Conservation (phyloP, 1,140 invertebrate genomes). For the Pachypsylla venusta region DNA sequence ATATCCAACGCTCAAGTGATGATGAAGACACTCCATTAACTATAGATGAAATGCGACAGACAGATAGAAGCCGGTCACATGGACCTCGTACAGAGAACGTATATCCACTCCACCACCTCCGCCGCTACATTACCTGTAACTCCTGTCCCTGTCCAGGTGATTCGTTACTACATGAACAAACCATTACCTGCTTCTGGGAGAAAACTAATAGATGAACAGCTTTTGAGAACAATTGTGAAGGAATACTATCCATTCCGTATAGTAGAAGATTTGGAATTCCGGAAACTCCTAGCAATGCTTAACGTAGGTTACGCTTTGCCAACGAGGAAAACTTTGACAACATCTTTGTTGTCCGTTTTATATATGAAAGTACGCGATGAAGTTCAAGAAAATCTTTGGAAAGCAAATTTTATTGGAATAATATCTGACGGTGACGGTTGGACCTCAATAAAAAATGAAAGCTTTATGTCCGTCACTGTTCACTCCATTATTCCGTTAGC, state of each 20-base stretch:
- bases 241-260: constrained; percentile 24
- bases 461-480: constrained; percentile 21
- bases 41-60: background rate
- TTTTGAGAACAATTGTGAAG: constrained; percentile 23
- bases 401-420: no score
- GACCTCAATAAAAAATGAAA: constrained; percentile 21
- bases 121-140: background rate
- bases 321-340: constrained; percentile 23
- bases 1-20: background rate
- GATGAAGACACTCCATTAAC: background rate
- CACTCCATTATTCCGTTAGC: no score
- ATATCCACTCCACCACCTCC: background rate
- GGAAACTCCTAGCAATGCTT: constrained; percentile 19
- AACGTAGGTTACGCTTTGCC: constrained; percentile 23
- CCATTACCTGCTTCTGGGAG: constrained; percentile 10
- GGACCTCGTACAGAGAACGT: background rate
- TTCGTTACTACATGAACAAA: constrained; percentile 10
- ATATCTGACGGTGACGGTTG: constrained; percentile 21
- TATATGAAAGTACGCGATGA: constrained; percentile 17
- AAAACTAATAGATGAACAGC: constrained; percentile 19
- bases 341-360: constrained; percentile 19
- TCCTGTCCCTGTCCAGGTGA: constrained; percentile 1
- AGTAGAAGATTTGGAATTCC: constrained; percentile 24
- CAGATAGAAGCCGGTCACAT: background rate
- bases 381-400: constrained; percentile 14